phyloP scores from a whole-genome alignment of 2,888 invertebrate genomes.

The Mactromeris polynyma region DNA sequence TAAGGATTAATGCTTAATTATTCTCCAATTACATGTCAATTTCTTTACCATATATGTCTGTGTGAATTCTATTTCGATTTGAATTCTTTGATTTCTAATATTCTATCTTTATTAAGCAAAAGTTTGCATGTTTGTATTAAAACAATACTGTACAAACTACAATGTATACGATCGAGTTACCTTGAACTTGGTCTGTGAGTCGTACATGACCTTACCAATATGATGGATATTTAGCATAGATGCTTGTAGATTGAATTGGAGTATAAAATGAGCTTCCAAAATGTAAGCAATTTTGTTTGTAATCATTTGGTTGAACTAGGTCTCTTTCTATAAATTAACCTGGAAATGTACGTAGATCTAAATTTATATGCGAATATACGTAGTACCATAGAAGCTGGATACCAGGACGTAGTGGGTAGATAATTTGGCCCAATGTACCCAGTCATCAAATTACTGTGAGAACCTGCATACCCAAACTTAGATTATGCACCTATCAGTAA shows the following conservation, averaged over 20 bases:
- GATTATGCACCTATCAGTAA: no score
- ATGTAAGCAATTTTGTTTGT: not conserved
- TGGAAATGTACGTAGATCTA: no score
- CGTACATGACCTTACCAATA: not conserved
- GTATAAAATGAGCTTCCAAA: not conserved
- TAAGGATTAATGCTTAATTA: not conserved
- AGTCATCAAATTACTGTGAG: no score
- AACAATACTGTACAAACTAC: not conserved
- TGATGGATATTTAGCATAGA: not conserved
- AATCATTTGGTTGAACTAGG: no score
- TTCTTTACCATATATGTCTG: not conserved
- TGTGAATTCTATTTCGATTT: not conserved
- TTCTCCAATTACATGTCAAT: not conserved
- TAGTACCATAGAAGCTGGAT: no score
- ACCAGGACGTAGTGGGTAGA: no score
- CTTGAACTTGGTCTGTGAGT: slow-evolving; percentile 13
- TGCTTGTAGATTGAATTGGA: not conserved
- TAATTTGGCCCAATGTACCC: no score
- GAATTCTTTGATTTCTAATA: not conserved
- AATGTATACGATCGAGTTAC: not conserved
- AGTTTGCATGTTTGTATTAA: not conserved
- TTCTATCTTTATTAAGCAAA: not conserved
- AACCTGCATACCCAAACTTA: no score
- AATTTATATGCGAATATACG: no score
- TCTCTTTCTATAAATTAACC: no score